Evolutionary conservation across 2,797 vertebrate genomes (phyloP), one percentile per base, ranked within the genome.

Genomic region (Graptemys geographica): DNA sequence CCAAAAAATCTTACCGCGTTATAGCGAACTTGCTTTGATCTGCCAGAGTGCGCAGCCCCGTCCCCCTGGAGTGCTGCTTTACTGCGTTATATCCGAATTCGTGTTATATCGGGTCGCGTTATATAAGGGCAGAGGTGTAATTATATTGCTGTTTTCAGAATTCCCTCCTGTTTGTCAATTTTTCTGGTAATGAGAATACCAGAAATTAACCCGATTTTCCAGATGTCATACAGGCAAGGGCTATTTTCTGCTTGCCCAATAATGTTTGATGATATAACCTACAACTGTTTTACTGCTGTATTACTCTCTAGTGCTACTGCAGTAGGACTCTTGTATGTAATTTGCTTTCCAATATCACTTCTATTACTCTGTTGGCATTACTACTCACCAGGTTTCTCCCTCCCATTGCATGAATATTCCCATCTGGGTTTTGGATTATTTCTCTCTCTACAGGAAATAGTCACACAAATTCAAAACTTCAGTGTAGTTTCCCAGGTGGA

Each of bases 401-500:
- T 95, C 79, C 52, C 86, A 89, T 93, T 96, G 92, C 95, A 90
- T 93, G 96, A 94, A 92, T 96, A 87, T 97, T 96, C 93, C 93
- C 96, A 96, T 97, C 90, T 97, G 96, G 93, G 88, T 78, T 97
- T 96, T 65, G 62, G 62, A 65, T 65, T 65, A n/a, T 65, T 65
- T 65, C 33, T 95, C 69, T 94, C 95, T 96, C 93, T n/a, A 10
- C 95, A 95, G 96, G 96, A 97, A 97, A 96, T 94, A 96, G 88
- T 96, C 95, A 86, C 95, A 87, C 96, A 91, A 96, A 96, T 91
- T 95, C 95, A 96, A 89, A 89, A 56, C 79, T 95, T 96, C 88
- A 88, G 81, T 94, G 79, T 88, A 95, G 69, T 88, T 96, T 96
- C 92, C 96, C 95, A 97, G 96, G 93, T 97, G 96, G 93, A 96